Evolutionary conservation across 2,113 vertebrate species (phyloP), one percentile per base, ranked within the genome.

Genomic region (Ceyx margarethae): DNA sequence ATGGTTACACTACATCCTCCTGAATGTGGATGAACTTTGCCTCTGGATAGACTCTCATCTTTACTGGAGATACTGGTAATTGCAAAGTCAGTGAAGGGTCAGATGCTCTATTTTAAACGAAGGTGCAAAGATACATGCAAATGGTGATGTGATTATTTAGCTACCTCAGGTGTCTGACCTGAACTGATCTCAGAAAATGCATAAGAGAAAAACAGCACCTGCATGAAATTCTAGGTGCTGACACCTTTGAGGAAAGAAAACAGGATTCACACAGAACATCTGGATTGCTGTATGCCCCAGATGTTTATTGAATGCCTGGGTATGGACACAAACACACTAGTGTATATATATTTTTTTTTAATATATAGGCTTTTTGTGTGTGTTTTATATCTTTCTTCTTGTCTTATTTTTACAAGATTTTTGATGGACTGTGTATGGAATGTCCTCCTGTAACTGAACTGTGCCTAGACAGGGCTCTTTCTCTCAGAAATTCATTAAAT

Each of bases 401-500:
- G 6, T 28, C 82, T 53, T 77, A 28, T 43, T 93, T 95, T 82
- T 85, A 53, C 81, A 92, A 23, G 53, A 75, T 88, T 87, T 64
- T 29, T 35, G 3, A 67, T 0, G 23, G 1, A 1, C 7, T 51
- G 58, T 50, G 40, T 23, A 51, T 65, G 50, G 22, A 43, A 95
- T 93, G 35, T 67, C 74, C 53, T 72, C 40, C 80, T 87, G 35
- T 57, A 80, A 65, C 61, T 78, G 35, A 84, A 92, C 23, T 16
- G 5, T 9, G 37, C 28, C 54, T 22, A 75, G 64, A 35, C 37
- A 76, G n/a, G 62, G 26, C 35, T 85, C 21, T 81, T 8, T 87
- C 66, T 71, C 66, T 91, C 22, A 62, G 62, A 68, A 86, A 72
- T 57, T 51, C 76, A 90, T 91, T 85, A 79, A 74, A 96, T 96